Conservation (phyloP, 2,113 vertebrate species). For the Phainopepla nitens region DNA sequence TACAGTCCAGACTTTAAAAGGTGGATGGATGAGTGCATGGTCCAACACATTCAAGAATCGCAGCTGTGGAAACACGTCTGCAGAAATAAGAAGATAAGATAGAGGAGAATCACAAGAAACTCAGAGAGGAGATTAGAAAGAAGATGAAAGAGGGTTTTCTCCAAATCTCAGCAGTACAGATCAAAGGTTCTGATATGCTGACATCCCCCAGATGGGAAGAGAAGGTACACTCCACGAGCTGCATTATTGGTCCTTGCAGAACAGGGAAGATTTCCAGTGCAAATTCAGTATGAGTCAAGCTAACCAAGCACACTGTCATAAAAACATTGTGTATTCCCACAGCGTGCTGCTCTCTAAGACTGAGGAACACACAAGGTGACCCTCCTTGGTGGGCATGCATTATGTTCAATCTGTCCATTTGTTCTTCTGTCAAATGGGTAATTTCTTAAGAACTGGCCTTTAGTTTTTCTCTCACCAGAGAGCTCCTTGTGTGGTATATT, state of each 20-base stretch:
- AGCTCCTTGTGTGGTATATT: neutral
- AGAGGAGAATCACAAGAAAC: no score
- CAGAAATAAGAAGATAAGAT: no score
- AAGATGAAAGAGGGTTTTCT: no score
- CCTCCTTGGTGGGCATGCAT: fast-evolving
- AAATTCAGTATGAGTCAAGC: neutral
- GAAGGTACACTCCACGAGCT: no score
- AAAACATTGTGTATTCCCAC: neutral
- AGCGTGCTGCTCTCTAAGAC: neutral
- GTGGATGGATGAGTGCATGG: no score
- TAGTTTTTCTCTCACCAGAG: neutral
- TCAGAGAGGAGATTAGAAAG: no score
- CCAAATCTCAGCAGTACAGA: no score
- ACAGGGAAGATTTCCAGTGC: neutral
- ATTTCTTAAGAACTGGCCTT: neutral
- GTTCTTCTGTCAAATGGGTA: neutral
- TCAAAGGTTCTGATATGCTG: no score
- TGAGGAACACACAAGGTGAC: neutral
- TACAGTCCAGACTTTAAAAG: neutral
- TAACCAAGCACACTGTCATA: neutral
- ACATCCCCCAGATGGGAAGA: no score
- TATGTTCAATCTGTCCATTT: neutral
- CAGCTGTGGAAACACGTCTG: no score
- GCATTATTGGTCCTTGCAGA: neutral
- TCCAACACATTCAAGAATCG: no score